Conservation (phyloP, 1,140 invertebrate species). For the Solen grandis region DNA sequence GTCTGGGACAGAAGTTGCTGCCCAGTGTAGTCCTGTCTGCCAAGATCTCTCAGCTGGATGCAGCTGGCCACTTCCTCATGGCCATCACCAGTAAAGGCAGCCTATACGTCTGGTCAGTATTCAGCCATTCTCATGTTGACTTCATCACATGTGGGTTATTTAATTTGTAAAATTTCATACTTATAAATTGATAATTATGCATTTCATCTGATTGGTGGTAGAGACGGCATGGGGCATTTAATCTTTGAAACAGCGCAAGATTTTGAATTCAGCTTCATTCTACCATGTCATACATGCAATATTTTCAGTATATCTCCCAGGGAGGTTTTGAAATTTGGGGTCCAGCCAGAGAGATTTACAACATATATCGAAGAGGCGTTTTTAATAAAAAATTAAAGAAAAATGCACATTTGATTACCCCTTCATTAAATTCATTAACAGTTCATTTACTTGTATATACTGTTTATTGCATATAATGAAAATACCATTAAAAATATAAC, state of each 20-base stretch:
- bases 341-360: too few species aligned
- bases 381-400: too few species aligned
- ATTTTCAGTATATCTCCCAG: too few species aligned
- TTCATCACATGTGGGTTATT: neutral
- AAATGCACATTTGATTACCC: too few species aligned
- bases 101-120: constrained; percentile 78
- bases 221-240: neutral
- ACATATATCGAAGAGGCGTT: too few species aligned
- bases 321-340: too few species aligned
- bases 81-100: constrained; percentile 77
- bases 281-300: neutral
- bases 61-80: constrained; percentile 77
- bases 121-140: neutral
- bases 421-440: too few species aligned
- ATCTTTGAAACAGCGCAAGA: neutral
- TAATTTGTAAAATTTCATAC: neutral
- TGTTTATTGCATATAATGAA: too few species aligned
- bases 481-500: too few species aligned
- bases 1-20: constrained; percentile 83
- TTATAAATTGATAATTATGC: neutral
- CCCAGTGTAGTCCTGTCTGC: constrained; percentile 86
- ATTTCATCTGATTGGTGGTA: neutral
- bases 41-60: constrained; percentile 69
- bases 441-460: too few species aligned
- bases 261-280: neutral